These are phyloP conservation scores for Tenthredo notha DNA, from an alignment of 2,888 invertebrate genomes.

Conservation along the genomic window DNA sequence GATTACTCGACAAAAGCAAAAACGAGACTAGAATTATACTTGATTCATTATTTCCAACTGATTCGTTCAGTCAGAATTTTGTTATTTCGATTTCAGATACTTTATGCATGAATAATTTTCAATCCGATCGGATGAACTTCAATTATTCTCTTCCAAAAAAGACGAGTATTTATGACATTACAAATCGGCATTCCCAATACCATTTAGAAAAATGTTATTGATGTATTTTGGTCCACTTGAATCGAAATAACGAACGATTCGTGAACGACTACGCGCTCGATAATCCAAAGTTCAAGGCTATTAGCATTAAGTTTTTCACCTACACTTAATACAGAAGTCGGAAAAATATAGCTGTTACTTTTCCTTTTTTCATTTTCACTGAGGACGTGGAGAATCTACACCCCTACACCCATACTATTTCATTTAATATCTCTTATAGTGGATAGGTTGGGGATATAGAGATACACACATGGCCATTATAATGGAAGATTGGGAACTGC, in stretches of 20 bases:
- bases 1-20: not conserved
- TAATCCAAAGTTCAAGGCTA: constrained; percentile 2
- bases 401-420: not conserved
- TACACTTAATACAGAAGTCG: not conserved
- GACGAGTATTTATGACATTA: not conserved
- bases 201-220: not conserved
- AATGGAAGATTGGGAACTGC: constrained; percentile 34
- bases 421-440: not conserved
- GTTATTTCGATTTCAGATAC: not conserved
- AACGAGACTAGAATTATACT: not conserved
- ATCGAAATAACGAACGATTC: not conserved
- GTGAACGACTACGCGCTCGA: not conserved
- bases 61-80: not conserved
- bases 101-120: constrained; percentile 24
- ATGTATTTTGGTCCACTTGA: not conserved
- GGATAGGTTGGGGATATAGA: not conserved
- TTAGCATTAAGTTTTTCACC: not conserved
- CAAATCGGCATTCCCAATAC: not conserved
- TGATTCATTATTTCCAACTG: not conserved
- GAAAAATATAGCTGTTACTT: not conserved
- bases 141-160: not conserved
- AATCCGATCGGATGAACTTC: not conserved
- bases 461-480: not conserved
- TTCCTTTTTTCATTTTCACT: not conserved
- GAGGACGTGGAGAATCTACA: not conserved